Conservation (phyloP, 2,113 vertebrate species). For the Apistogramma diplotaenia region DNA sequence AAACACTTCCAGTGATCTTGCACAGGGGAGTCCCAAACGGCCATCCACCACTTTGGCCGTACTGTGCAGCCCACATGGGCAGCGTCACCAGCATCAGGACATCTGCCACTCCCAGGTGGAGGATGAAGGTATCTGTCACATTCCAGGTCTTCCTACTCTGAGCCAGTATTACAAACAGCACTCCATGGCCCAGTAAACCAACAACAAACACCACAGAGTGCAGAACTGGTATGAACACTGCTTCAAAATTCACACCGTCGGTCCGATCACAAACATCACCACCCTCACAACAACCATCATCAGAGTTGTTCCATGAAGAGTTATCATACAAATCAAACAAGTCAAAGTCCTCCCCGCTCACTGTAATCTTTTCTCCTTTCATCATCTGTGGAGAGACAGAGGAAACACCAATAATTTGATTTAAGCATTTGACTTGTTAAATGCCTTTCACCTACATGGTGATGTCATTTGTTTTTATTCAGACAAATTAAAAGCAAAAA, state of each 20-base stretch:
- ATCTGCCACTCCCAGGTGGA: constrained; percentile 83
- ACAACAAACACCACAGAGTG: constrained; percentile 76
- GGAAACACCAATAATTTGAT: too few species aligned
- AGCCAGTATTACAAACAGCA: constrained; percentile 77
- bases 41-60: constrained; percentile 65
- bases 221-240: too few species aligned
- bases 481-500: too few species aligned
- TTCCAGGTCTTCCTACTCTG: too few species aligned
- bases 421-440: neutral
- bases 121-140: constrained; percentile 86
- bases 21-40: constrained; percentile 78
- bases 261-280: too few species aligned
- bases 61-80: constrained; percentile 81
- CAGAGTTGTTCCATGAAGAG: too few species aligned
- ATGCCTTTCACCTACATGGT: neutral
- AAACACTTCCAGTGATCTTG: constrained; percentile 81
- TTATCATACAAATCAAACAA: accelerated
- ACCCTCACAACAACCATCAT: too few species aligned
- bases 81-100: constrained; percentile 81
- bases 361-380: too few species aligned
- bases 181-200: constrained; percentile 82
- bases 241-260: too few species aligned
- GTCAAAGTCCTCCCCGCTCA: too few species aligned
- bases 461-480: too few species aligned
- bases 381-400: too few species aligned